A percentile compares a stretch with the other conserved stretches of the same genome.
These are phyloP conservation scores for Drosophila pectinifera DNA, from an alignment of 1,140 invertebrate species.

Conservation along the genomic window DNA sequence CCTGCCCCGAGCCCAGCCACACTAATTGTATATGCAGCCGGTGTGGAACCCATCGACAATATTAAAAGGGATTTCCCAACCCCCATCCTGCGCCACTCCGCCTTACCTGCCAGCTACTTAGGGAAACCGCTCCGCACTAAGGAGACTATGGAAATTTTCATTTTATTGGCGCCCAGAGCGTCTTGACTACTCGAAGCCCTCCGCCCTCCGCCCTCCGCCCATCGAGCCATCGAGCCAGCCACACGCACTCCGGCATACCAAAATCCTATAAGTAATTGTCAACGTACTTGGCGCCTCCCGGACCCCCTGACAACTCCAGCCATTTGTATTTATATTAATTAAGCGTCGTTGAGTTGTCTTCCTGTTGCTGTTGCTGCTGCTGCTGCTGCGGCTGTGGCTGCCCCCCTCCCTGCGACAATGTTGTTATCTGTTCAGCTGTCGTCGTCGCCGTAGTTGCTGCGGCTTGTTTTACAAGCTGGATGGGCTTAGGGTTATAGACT, in stretches of 20 bases:
- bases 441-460: conserved; percentile 56
- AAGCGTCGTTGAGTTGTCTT: conserved; percentile 80
- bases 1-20: conserved; percentile 15
- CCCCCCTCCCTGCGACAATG: conserved; percentile 57
- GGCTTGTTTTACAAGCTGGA: conserved; percentile 76
- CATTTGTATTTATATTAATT: conserved; percentile 82
- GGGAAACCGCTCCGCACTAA: conserved; percentile 68
- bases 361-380: conserved; percentile 46
- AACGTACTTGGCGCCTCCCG: conserved; percentile 69
- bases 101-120: conserved; percentile 60
- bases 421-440: conserved; percentile 79
- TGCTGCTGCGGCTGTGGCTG: too few species aligned
- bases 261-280: conserved; percentile 82
- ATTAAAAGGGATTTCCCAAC: conserved; percentile 39
- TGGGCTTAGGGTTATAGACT: conserved; percentile 62
- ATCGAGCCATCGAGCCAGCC: conserved; percentile 23
- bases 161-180: conserved; percentile 79
- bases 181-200: conserved; percentile 43
- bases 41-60: conserved; percentile 46
- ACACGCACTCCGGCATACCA: conserved; percentile 59
- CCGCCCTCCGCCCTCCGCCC: conserved; percentile 1
- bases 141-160: conserved; percentile 75
- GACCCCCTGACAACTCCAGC: conserved; percentile 19
- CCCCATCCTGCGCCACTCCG: neutral
- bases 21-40: conserved; percentile 76